Evolutionary conservation across 2,888 invertebrate species (phyloP).

Genomic region (Spilosoma lubricipeda): DNA sequence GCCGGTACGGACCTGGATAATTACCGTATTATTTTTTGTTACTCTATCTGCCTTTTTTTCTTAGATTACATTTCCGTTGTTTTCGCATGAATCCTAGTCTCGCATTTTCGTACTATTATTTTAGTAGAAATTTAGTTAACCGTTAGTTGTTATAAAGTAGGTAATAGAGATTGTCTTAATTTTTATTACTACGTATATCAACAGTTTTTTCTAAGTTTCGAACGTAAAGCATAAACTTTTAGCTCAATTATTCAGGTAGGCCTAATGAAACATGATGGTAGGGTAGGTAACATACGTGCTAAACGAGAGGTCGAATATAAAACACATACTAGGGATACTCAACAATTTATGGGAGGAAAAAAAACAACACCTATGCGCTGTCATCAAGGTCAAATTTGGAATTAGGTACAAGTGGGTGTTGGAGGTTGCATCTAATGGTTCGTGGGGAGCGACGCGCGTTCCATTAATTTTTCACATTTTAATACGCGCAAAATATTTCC

Average conservation of each 20-base stretch:
- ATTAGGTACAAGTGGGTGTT: conserved; percentile 24
- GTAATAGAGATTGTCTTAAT: background rate
- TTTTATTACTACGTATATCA: background rate
- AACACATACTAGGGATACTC: background rate
- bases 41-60: conserved; percentile 40
- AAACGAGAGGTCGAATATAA: conserved; percentile 11
- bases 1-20: conserved; percentile 26
- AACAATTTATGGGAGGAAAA: conserved; percentile 11
- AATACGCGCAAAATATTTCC: conserved; percentile 86
- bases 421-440: conserved; percentile 45
- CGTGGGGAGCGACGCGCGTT: conserved; percentile 60
- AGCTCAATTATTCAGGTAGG: conserved; percentile 9
- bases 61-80: conserved; percentile 39
- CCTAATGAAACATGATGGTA: conserved; percentile 12
- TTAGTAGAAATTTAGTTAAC: background rate
- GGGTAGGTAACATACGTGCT: background rate
- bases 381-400: conserved; percentile 37
- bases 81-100: conserved; percentile 31
- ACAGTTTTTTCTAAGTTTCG: conserved; percentile 3
- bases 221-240: conserved; percentile 1
- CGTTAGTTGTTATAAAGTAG: background rate
- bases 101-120: conserved; percentile 7
- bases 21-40: conserved; percentile 31
- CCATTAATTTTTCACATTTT: conserved; percentile 85
- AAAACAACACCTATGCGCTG: conserved; percentile 28